phyloP scores from a whole-genome alignment of 35 echinoderm and acorn worm genomes.

The Diadema setosum region DNA sequence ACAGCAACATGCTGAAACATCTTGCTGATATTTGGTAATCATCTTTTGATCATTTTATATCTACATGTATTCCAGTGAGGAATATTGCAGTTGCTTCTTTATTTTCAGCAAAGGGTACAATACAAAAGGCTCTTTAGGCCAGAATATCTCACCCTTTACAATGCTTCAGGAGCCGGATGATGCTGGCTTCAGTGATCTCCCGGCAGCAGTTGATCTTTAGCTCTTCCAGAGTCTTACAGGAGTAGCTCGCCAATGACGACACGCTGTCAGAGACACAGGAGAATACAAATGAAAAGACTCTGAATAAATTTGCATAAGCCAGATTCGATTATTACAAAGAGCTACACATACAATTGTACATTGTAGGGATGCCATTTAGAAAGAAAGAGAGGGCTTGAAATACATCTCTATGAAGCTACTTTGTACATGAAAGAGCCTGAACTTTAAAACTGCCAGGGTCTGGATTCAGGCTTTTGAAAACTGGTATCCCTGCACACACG shows the following conservation, averaged over 20 bases:
- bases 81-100: too few species aligned
- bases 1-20: too few species aligned
- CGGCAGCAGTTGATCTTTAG: slow-evolving; percentile 74
- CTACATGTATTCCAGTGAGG: too few species aligned
- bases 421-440: too few species aligned
- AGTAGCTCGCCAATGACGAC: slow-evolving; percentile 51
- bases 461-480: neutral
- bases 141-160: slow-evolving; percentile 85
- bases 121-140: neutral
- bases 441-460: too few species aligned
- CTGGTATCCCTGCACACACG: neutral
- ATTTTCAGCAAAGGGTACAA: neutral
- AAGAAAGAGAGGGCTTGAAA: too few species aligned
- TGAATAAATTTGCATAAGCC: slow-evolving; percentile 46
- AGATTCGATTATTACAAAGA: neutral
- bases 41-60: too few species aligned
- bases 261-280: slow-evolving; percentile 3
- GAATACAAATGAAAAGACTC: neutral
- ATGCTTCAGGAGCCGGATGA: slow-evolving; percentile 77
- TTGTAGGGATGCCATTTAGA: neutral
- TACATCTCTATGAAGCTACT: too few species aligned
- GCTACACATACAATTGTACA: slow-evolving; percentile 6
- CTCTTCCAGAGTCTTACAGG: slow-evolving; percentile 16
- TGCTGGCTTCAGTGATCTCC: slow-evolving; percentile 86
- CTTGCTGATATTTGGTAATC: too few species aligned